Evolutionary conservation across 2,888 invertebrate genomes (phyloP), one percentile per base, ranked within the genome.

Genomic region (Gryllus longicercus): DNA sequence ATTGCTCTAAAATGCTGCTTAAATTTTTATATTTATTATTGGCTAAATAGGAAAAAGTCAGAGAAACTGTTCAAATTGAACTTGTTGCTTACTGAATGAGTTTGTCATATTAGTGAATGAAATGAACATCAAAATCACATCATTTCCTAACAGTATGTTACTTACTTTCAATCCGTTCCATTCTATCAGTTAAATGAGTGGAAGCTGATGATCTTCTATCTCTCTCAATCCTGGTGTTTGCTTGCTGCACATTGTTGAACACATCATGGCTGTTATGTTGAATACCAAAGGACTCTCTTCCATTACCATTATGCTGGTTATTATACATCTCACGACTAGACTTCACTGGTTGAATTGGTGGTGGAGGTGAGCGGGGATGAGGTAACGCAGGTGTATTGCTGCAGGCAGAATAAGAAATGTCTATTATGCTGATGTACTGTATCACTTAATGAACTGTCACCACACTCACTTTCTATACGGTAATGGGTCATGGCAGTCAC

Each of bases 141-240:
- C 4, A 38, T 23, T 50, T 50, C n/a, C 8, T 8, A 4, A 5
- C 8, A 38, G 38, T 21, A n/a, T 51, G 83, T 18, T 38, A 83
- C 83, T 84, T 85, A 88, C 88, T 86, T 84, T 91, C 91, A 49
- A 88, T 88, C 83, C 89, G 90, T 82, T 92, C 93, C 81, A 90
- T 90, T 77, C 88, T 87, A 82, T 94, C 94, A 0, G 94, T 93
- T 78, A 91, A 91, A 83, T 93, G 91, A 0, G 94, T 94, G 0
- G 94, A 93, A 0, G 88, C 85, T 81, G 88, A 88, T 2, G 94
- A 93, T 8, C 83, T 74, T n/a, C 82, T 50, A 18, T 84, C 84
- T 25, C 80, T 50, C 14, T 83, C 83, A n/a, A 83, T 50, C 38
- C 74, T 25, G 23, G 78, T 76, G 38, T 79, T 82, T 11, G 63